These are phyloP conservation scores for Kryphioiulus occultus DNA, from an alignment of 2,888 invertebrate genomes.

Conservation along the genomic window DNA sequence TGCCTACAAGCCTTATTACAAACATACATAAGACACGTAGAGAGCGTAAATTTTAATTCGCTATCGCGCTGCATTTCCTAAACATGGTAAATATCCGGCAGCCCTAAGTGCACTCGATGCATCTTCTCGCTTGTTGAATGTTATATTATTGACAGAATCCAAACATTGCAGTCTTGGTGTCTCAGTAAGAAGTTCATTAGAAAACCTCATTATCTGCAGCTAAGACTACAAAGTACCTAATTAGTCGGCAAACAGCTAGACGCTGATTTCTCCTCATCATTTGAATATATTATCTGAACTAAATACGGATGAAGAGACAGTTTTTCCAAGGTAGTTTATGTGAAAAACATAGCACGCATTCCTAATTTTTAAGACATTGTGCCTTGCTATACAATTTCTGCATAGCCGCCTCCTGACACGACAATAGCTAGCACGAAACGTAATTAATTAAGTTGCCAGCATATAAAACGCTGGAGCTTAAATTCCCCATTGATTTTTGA, in stretches of 20 bases:
- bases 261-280: not conserved
- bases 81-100: not conserved
- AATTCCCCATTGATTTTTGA: constrained; percentile 31
- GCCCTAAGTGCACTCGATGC: not conserved
- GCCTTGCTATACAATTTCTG: not conserved
- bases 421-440: constrained; percentile 6
- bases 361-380: not conserved
- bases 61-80: not conserved
- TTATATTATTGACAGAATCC: constrained; percentile 12
- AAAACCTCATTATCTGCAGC: constrained; percentile 16
- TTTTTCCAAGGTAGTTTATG: not conserved
- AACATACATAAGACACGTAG: not conserved
- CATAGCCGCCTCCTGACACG: not conserved
- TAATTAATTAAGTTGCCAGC: constrained; percentile 10
- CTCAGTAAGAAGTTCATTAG: constrained; percentile 1
- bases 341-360: not conserved
- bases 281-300: not conserved
- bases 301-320: not conserved
- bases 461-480: not conserved
- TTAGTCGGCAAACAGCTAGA: not conserved
- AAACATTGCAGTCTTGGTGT: not conserved
- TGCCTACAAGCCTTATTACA: not conserved
- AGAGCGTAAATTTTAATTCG: not conserved
- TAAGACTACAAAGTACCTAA: constrained; percentile 30
- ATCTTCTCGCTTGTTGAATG: constrained; percentile 21